Percentiles rank a stretch among this genome's conserved stretches.
phyloP scores from a whole-genome alignment of 2,113 vertebrate genomes.

The Seriola rivoliana region DNA sequence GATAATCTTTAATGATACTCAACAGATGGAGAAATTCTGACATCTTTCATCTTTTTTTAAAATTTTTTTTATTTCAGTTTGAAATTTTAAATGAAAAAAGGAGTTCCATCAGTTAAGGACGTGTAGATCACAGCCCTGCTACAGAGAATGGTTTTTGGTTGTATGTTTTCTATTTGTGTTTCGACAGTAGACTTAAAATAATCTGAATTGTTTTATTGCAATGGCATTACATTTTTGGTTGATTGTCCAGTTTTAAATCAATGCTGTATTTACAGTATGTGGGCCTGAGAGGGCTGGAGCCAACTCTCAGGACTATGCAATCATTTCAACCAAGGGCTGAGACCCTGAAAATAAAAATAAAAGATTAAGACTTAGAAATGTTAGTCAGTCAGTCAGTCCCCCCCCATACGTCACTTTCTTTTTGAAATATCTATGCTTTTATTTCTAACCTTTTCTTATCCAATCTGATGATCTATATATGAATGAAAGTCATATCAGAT shows the following conservation, averaged over 20 bases:
- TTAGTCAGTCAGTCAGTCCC: neutral
- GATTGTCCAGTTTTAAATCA: constrained; percentile 32
- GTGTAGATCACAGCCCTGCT: constrained; percentile 13
- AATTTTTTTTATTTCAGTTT: neutral
- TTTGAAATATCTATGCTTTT: neutral
- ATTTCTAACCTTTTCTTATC: neutral
- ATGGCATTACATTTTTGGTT: constrained; percentile 30
- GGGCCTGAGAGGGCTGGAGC: constrained; percentile 49
- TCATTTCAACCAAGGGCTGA: constrained; percentile 61
- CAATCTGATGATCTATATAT: constrained; percentile 29
- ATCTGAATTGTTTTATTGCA: constrained; percentile 10
- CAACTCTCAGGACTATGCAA: constrained; percentile 70
- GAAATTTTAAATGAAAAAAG: constrained; percentile 2
- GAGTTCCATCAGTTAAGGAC: neutral
- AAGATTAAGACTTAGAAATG: neutral
- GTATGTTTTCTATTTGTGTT: constrained; percentile 39
- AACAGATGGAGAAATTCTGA: constrained; percentile 7
- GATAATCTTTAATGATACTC: constrained; percentile 12
- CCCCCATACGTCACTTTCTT: neutral
- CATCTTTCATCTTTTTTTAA: neutral
- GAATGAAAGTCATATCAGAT: constrained; percentile 24
- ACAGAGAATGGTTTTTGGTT: neutral
- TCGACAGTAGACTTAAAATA: constrained; percentile 11
- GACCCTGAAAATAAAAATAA: constrained; percentile 13
- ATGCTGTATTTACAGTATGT: constrained; percentile 40